Base-by-base conservation (phyloP, 2,113 vertebrate species). In the Chaetorhynchus papuensis region DNA sequence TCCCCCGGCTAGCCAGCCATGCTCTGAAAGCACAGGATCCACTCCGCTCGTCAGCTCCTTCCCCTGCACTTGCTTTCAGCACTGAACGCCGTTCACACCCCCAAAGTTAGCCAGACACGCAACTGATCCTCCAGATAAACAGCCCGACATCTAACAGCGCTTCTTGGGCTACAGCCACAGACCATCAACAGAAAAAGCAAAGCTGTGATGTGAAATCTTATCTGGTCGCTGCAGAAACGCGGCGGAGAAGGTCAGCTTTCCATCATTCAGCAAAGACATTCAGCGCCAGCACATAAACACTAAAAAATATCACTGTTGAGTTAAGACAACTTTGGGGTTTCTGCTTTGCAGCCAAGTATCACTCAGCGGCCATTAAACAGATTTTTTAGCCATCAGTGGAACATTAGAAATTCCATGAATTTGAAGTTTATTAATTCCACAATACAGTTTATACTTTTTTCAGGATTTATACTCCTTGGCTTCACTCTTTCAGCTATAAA, bases 351-450 rank as follows among this genome's bases (percentile, higher is more conserved):
- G 95, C 95, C 95, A 97, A 97, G 35, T 96, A 96, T 97, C 97
- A 96, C 92, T 97, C 94, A 94, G 91, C 87, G 50, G 77, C 92
- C 92, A 91, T 97, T 96, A 96, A 96, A 96, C 96, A 96, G 96
- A 96, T 97, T 96, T 97, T 97, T 97, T 92, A 96, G 93, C 92
- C 96, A 97, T 97, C 95, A 97, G 93, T 94, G 94, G 89, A 96
- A 97, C 96, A 97, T 96, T 97, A 97, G 96, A 97, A 96, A 95
- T 97, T 97, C 96, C 91, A 95, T 94, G 96, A 97, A 97, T 97
- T 94, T 95, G 84, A 97, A 94, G 96, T 96, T 97, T 97, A 97
- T 97, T 97, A 97, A 96, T 97, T 97, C 96, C 95, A 97, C 56
- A 66, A 94, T 96, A 91, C 87, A 87, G 96, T 96, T 96, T 95